Evolutionary conservation across 2,797 vertebrate genomes (phyloP).

Genomic region (Sebastes vulpes): DNA sequence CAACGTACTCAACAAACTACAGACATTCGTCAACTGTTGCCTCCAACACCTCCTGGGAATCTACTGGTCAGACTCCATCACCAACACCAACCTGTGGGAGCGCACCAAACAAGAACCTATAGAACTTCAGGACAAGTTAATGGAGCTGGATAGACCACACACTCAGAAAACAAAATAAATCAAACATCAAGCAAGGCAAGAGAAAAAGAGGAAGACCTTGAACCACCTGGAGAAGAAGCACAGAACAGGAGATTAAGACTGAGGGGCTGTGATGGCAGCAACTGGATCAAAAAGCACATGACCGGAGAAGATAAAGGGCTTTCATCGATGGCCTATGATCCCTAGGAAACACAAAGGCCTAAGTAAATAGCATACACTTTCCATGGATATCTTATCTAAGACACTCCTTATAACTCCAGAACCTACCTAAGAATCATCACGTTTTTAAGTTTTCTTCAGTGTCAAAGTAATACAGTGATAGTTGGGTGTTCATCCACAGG

Average conservation of each 20-base stretch:
- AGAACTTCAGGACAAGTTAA: not conserved
- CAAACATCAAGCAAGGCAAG: no score
- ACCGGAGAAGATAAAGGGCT: no score
- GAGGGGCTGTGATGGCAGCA: not conserved
- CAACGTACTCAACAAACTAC: not conserved
- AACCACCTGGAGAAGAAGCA: not conserved
- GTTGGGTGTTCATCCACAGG: rapidly evolving
- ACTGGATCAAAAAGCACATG: not conserved
- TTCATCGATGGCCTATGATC: no score
- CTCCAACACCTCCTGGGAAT: no score
- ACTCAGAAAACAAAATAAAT: not conserved
- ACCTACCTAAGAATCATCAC: not conserved
- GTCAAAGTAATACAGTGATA: not conserved
- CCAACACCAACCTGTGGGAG: not conserved
- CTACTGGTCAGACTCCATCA: not conserved
- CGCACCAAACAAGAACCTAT: not conserved
- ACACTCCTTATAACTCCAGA: not conserved
- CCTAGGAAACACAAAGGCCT: no score
- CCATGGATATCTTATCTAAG: not conserved
- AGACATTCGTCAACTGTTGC: not conserved
- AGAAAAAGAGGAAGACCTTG: not conserved
- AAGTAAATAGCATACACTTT: not conserved
- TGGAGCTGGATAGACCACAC: not conserved
- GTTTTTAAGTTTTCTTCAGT: not conserved
- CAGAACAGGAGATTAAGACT: not conserved